These are phyloP conservation scores for Alligator sinensis DNA, from an alignment of 2,113 vertebrate genomes.

Conservation along the genomic window DNA sequence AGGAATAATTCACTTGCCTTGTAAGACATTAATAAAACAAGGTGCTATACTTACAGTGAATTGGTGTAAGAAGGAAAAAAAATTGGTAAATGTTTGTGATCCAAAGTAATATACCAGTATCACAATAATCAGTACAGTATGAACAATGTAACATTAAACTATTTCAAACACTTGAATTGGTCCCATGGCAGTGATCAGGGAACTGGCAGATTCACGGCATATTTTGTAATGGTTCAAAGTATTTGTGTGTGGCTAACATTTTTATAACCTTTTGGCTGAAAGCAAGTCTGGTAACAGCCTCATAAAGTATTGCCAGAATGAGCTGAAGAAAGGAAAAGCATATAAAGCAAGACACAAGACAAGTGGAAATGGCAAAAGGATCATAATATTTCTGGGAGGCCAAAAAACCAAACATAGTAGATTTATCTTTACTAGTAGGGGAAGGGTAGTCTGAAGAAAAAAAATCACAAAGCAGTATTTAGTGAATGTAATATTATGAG, in stretches of 20 bases:
- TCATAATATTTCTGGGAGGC: rapidly evolving
- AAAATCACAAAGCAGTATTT: rapidly evolving
- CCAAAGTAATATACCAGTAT: neutral
- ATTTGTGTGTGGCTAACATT: neutral
- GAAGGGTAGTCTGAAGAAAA: neutral
- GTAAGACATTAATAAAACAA: neutral
- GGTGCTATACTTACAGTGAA: neutral
- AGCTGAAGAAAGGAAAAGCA: neutral
- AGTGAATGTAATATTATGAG: neutral
- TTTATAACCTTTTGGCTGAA: neutral
- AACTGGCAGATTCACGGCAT: neutral
- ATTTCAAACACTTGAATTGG: neutral
- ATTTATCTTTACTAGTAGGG: neutral
- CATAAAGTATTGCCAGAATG: neutral
- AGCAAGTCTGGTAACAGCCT: neutral
- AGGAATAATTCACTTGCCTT: neutral
- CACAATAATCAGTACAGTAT: neutral
- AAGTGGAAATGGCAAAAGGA: neutral
- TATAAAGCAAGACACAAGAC: neutral
- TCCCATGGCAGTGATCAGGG: neutral
- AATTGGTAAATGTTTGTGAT: neutral
- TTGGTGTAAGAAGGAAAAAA: neutral
- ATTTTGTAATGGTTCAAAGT: too few species aligned
- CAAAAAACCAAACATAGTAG: neutral
- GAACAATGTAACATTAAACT: rapidly evolving